Base-by-base conservation (phyloP, 2,797 vertebrate species). In the Myotis planiceps region DNA sequence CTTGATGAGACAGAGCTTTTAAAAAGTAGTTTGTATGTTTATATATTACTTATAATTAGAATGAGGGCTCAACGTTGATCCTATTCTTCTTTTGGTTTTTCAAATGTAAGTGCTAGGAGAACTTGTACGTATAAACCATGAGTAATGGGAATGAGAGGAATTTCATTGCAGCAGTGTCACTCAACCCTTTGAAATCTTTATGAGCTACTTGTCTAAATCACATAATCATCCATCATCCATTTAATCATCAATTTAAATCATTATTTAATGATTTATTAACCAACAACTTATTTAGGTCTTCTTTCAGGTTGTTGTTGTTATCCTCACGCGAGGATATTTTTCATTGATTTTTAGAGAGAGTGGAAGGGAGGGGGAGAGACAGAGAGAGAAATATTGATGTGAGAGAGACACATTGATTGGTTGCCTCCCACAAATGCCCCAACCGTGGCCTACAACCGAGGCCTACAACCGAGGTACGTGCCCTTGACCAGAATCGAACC, bases 131-230 rank as follows among this genome's bases (percentile, higher is more conserved):
- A 45, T 51, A 66, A 81, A 47, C 29, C 68, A 60, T 14, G 47
- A 39, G 13, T 83, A 85, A 15, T 15, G 45, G 32, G 39, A 81
- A 89, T 74, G 53, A 78, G 90, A 87, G 63, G 47, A 78, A 92
- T 75, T 89, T 63, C 82, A 58, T 81, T 65, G 34, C 9, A 76
- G 18, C 9, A 32, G 29, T 49, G 68, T 69, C 68, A 71, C 27
- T 88, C 27, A 79, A 27, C 51, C 85, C 32, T 86, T 89, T 60
- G 66, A 91, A 96, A 84, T 75, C 42, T 27, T 90, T 92, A 63
- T 42, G 4, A 88, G 51, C 65, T 75, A 90, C 13, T 75, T 84
- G n/a, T 63, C 32, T 58, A 60, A 88, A 75, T 69, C 39, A 80
- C 32, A 63, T 15, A 60, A 25, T 39, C 74, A 72, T 49, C 37